Percentiles rank a stretch among this genome's conserved stretches.
Evolutionary conservation across 2,113 vertebrate genomes (phyloP).

Genomic region (Callospermophilus lateralis): DNA sequence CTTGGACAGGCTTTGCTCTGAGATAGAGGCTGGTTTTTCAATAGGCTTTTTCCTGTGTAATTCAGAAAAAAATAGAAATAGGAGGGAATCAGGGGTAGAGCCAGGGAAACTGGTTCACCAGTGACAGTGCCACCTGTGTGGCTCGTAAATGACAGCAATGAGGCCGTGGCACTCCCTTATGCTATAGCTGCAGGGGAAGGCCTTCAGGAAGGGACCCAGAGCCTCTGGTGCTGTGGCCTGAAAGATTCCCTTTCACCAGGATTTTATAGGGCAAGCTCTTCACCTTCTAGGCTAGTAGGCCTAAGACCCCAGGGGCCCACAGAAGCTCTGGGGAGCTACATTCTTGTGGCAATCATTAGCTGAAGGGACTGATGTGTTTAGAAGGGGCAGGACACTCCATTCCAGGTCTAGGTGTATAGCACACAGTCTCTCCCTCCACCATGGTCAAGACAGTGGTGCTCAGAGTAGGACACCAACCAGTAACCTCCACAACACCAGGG

Average conservation of each 20-base stretch:
- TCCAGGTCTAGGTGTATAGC: not conserved
- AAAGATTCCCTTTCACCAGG: not conserved
- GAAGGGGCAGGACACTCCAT: not conserved
- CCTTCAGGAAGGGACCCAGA: not conserved
- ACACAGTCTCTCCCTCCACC: not conserved
- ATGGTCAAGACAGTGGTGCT: not conserved
- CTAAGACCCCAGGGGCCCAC: not conserved
- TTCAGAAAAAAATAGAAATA: not conserved
- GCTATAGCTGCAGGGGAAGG: not conserved
- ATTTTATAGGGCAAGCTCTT: not conserved
- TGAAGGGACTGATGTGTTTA: not conserved
- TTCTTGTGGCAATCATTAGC: not conserved
- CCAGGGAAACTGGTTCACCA: not conserved
- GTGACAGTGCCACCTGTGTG: not conserved
- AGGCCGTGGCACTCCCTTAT: no score
- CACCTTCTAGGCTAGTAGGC: not conserved
- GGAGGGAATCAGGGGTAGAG: not conserved
- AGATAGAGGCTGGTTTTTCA: no score
- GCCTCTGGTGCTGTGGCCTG: not conserved
- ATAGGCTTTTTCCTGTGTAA: not conserved
- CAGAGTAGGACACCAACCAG: not conserved
- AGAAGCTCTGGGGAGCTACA: not conserved
- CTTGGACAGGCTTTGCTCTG: no score
- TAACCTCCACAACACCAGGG: not conserved
- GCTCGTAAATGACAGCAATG: not conserved